phyloP scores from a whole-genome alignment of 1,140 invertebrate genomes.

The Papilio dardanus region DNA sequence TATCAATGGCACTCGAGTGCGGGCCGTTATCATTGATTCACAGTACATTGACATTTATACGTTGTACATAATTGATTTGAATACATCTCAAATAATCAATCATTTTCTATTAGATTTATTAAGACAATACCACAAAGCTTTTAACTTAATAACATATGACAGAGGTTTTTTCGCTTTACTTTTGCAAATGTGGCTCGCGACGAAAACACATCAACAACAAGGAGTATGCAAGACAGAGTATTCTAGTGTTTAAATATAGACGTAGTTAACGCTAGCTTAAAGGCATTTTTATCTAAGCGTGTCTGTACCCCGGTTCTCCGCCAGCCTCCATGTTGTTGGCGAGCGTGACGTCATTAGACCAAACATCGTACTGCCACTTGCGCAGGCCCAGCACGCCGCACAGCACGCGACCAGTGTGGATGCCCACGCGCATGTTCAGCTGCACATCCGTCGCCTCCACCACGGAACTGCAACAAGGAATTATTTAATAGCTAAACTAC shows the following conservation, averaged over 20 bases:
- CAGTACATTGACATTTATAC: slow-evolving; percentile 29
- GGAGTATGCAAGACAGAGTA: too few relatives aligned
- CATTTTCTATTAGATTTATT: too few relatives aligned
- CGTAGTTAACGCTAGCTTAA: too few relatives aligned
- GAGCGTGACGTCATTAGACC: slow-evolving; percentile 97
- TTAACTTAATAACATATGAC: too few relatives aligned
- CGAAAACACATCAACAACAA: too few relatives aligned
- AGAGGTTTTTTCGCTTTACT: too few relatives aligned
- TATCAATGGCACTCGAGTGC: slow-evolving; percentile 25
- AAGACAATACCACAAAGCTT: too few relatives aligned
- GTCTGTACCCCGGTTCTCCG: slow-evolving; percentile 90
- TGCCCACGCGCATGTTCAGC: slow-evolving; percentile 97
- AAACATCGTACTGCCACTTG: slow-evolving; percentile 94
- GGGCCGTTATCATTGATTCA: slow-evolving; percentile 22
- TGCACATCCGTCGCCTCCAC: slow-evolving; percentile 94
- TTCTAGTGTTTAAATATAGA: too few relatives aligned
- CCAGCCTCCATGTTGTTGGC: slow-evolving; percentile 99
- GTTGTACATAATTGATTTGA: slow-evolving; percentile 7
- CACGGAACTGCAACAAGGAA: slow-evolving; percentile 87
- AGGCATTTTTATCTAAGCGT: neutral
- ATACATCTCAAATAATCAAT: neutral
- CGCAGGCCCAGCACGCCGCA: slow-evolving; percentile 96
- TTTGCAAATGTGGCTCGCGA: too few relatives aligned
- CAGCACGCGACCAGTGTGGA: slow-evolving; percentile 96
- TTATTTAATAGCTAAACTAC: neutral